Conservation (phyloP, 2,113 vertebrate species). For the Mixornis gularis region DNA sequence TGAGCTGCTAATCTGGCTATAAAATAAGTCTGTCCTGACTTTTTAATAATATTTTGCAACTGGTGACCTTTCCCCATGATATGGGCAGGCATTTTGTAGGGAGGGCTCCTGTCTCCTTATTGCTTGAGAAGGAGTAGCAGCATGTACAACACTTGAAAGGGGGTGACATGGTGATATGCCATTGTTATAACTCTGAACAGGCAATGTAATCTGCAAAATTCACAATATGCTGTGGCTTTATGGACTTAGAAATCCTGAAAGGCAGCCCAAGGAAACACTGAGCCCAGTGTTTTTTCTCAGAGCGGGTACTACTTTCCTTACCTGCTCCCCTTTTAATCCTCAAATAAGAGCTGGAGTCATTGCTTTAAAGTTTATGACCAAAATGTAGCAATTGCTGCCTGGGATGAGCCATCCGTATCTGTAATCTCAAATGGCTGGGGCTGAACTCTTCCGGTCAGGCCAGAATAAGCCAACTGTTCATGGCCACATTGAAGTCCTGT, state of each 20-base stretch:
- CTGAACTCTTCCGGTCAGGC: background rate
- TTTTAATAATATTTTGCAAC: background rate
- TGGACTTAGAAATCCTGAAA: background rate
- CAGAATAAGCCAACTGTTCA: background rate
- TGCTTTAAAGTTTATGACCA: background rate
- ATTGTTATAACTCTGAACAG: background rate
- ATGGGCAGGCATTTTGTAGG: background rate
- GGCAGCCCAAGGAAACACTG: background rate
- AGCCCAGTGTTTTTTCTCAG: background rate
- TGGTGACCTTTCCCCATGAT: background rate
- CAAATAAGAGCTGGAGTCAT: background rate
- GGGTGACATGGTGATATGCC: background rate
- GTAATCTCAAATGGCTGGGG: background rate
- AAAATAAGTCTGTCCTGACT: background rate
- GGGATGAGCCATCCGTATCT: background rate
- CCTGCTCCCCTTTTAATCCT: background rate
- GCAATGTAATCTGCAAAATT: background rate
- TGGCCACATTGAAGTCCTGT: background rate
- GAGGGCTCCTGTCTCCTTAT: background rate
- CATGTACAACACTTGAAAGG: background rate
- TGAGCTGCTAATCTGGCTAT: slow-evolving; percentile 8
- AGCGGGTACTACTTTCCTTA: background rate
- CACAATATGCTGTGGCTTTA: background rate
- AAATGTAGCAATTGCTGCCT: background rate
- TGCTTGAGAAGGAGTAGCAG: background rate